Evolutionary conservation across 2,888 invertebrate genomes (phyloP).

Genomic region (Mythimna ferrago): DNA sequence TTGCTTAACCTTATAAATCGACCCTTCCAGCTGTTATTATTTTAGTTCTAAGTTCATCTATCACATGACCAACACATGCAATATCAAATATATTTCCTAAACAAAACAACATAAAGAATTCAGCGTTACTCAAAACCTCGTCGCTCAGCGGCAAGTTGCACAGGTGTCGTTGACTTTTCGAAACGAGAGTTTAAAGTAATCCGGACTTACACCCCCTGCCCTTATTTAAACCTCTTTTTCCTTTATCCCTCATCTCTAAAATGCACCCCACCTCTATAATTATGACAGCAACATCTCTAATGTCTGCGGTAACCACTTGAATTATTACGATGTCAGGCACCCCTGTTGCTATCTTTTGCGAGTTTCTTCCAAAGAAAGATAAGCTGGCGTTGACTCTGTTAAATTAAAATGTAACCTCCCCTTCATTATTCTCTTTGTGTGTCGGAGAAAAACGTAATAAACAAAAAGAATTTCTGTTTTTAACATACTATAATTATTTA

Average conservation of each 20-base stretch:
- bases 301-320: conserved; percentile 48
- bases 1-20: too few species aligned
- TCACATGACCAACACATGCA: not conserved
- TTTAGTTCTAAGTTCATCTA: too few species aligned
- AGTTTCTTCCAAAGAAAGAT: conserved; percentile 51
- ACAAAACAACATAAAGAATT: conserved; percentile 10
- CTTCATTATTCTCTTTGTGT: conserved; percentile 54
- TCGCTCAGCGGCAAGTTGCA: conserved; percentile 19
- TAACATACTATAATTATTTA: not conserved
- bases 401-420: conserved; percentile 59
- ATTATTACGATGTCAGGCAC: conserved; percentile 43
- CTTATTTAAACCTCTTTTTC: conserved; percentile 26
- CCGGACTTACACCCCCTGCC: not conserved
- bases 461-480: conserved; percentile 5
- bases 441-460: not conserved
- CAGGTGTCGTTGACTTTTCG: conserved; percentile 26
- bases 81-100: not conserved
- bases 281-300: conserved; percentile 43
- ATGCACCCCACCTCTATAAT: conserved; percentile 28
- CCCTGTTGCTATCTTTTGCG: conserved; percentile 41
- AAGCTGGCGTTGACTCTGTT: conserved; percentile 55
- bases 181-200: conserved; percentile 39
- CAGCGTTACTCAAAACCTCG: conserved; percentile 2
- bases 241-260: conserved; percentile 38
- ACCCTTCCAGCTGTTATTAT: too few species aligned